These are phyloP conservation scores for Phoebastria nigripes DNA, from an alignment of 2,797 vertebrate species.

Conservation along the genomic window DNA sequence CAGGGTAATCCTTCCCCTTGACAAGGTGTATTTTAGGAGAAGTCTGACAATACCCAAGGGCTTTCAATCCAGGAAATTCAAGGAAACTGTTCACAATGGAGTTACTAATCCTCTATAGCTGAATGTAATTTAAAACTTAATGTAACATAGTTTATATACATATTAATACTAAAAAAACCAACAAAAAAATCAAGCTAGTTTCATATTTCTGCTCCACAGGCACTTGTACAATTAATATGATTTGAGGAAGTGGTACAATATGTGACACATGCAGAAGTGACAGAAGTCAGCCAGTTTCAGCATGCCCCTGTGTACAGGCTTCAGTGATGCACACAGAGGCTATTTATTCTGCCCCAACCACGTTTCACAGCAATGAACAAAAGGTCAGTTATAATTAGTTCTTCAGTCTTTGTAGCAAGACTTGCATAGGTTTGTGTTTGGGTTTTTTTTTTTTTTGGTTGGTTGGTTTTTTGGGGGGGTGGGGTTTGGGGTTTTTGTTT, in stretches of 20 bases:
- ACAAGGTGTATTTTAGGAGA: not conserved
- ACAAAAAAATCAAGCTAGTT: not conserved
- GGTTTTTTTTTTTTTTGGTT: no score
- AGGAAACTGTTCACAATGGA: not conserved
- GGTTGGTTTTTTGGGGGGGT: no score
- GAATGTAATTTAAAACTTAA: not conserved
- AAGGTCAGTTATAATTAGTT: not conserved
- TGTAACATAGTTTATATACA: rapidly evolving
- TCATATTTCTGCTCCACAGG: not conserved
- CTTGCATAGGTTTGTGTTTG: not conserved
- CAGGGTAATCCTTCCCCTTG: not conserved
- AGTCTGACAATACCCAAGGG: not conserved
- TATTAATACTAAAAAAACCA: not conserved
- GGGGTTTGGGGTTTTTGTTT: not conserved
- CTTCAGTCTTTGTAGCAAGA: not conserved
- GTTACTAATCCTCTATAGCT: not conserved
- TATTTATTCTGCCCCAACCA: not conserved
- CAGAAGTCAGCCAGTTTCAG: not conserved
- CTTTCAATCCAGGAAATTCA: not conserved
- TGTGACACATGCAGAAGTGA: not conserved
- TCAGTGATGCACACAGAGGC: not conserved
- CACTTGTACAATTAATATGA: not conserved
- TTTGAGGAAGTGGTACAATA: not conserved
- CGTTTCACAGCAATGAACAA: not conserved
- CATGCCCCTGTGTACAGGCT: not conserved